phyloP scores from a whole-genome alignment of 1,140 invertebrate genomes.

The Diuraphis noxia region DNA sequence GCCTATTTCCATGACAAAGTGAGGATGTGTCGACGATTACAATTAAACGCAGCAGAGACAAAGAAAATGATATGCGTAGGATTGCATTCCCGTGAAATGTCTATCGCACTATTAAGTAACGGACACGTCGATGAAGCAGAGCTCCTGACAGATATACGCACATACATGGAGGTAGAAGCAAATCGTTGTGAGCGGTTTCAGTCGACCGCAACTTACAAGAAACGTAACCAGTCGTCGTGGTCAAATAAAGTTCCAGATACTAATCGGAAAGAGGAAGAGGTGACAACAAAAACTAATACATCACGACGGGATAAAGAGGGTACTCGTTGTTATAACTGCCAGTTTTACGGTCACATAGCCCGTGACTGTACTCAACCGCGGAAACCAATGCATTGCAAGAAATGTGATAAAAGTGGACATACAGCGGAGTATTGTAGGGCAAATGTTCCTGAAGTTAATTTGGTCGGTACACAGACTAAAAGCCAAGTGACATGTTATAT shows the following conservation, averaged over 20 bases:
- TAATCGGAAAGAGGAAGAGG: background rate
- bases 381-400: background rate
- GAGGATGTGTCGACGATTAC: background rate
- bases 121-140: background rate
- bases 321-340: background rate
- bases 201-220: background rate
- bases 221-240: too few relatives aligned
- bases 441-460: background rate
- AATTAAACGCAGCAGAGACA: background rate
- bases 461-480: background rate
- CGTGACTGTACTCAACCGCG: background rate
- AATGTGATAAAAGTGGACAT: background rate
- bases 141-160: background rate
- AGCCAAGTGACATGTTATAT: background rate
- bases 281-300: background rate
- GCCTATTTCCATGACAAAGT: background rate
- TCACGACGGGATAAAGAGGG: background rate
- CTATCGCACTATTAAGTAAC: background rate
- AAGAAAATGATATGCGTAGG: background rate
- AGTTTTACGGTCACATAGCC: background rate
- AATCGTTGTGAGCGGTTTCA: background rate
- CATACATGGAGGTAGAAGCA: background rate
- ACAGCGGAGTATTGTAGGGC: background rate
- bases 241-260: too few relatives aligned
- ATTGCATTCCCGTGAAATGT: background rate